Conservation (phyloP, 1,140 invertebrate genomes). For the Rhopalosiphum padi region DNA sequence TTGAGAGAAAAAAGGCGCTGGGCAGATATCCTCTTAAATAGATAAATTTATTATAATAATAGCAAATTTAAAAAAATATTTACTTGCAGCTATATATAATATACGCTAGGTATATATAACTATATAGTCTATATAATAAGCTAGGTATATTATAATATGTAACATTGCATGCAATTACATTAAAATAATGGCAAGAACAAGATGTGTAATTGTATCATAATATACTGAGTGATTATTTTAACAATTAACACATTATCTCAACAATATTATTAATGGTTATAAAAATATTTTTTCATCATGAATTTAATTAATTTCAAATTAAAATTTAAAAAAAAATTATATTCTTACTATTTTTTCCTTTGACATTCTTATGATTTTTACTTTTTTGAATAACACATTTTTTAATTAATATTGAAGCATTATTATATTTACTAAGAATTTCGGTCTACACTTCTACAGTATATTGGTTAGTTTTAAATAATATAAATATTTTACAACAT, state of each 20-base stretch:
- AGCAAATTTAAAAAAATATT: not conserved
- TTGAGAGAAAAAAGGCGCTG: too few species aligned
- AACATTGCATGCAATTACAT: not conserved
- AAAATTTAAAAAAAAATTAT: too few species aligned
- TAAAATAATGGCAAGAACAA: not conserved
- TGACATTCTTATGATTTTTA: not conserved
- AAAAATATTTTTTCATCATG: too few species aligned
- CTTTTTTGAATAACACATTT: not conserved
- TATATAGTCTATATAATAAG: too few species aligned
- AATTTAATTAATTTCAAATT: too few species aligned
- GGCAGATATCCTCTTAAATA: not conserved
- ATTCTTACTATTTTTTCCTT: not conserved
- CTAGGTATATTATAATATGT: not conserved
- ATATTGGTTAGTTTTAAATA: not conserved
- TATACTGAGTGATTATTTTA: too few species aligned
- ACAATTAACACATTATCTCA: too few species aligned
- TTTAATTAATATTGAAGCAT: not conserved
- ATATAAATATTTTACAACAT: too few species aligned
- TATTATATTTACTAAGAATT: not conserved
- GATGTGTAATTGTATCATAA: not conserved
- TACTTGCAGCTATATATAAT: not conserved
- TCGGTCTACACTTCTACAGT: rapidly evolving
- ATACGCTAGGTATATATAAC: too few species aligned
- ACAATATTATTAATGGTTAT: too few species aligned
- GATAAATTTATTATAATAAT: not conserved